phyloP scores from a whole-genome alignment of 2,797 vertebrate genomes.

The Cynodonichthys magdalenae region DNA sequence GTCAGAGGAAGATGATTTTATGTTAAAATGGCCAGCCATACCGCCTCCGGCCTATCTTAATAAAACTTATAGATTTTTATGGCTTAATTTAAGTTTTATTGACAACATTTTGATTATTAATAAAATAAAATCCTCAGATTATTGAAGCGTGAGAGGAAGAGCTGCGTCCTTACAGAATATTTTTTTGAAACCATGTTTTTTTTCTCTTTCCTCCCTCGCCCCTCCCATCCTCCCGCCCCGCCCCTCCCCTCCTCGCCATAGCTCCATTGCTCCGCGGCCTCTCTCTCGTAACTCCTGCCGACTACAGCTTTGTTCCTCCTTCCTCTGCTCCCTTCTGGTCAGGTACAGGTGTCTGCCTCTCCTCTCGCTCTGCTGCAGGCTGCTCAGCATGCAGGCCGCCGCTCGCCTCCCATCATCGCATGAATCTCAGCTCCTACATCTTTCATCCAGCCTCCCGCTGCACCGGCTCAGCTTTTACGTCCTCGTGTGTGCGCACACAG shows the following conservation, averaged over 20 bases:
- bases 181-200: too few relatives aligned
- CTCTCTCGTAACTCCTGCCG: slow-evolving; percentile 95
- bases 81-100: too few relatives aligned
- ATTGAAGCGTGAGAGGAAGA: too few relatives aligned
- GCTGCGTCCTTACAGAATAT: too few relatives aligned
- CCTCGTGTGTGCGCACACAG: slow-evolving; percentile 28
- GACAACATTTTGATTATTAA: too few relatives aligned
- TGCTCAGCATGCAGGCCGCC: slow-evolving; percentile 48
- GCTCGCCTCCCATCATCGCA: slow-evolving; percentile 34
- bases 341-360: slow-evolving; percentile 89
- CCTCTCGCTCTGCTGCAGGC: slow-evolving; percentile 66
- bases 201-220: too few relatives aligned
- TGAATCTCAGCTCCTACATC: slow-evolving; percentile 34
- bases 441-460: slow-evolving; percentile 28
- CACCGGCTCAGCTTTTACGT: slow-evolving; percentile 21
- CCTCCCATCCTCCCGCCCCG: too few relatives aligned
- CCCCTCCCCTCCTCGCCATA: slow-evolving; percentile 77
- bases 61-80: too few relatives aligned
- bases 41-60: too few relatives aligned
- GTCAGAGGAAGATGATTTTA: too few relatives aligned
- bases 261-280: slow-evolving; percentile 95
- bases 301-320: slow-evolving; percentile 98
- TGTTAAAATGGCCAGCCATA: too few relatives aligned
- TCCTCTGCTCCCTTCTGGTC: slow-evolving; percentile 99
- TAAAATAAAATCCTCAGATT: too few relatives aligned